These are phyloP conservation scores for Ochotona princeps DNA, from an alignment of 2,113 vertebrate species.

Conservation along the genomic window DNA sequence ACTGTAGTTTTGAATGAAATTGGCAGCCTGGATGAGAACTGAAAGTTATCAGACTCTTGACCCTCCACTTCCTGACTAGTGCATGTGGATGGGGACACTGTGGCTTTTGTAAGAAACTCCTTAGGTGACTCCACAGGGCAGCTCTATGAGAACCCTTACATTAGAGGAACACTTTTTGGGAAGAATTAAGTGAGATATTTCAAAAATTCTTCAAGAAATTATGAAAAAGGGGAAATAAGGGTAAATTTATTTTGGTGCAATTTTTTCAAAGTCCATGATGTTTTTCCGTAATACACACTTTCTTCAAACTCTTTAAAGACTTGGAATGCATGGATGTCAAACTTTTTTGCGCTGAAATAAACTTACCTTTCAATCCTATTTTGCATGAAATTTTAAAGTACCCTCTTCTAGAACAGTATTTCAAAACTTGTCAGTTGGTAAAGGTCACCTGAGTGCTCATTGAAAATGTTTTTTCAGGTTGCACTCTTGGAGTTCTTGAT, in stretches of 20 bases:
- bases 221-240: no score
- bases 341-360: no score
- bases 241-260: no score
- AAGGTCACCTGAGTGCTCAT: background rate
- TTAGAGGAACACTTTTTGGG: background rate
- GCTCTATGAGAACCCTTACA: background rate
- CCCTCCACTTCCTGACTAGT: background rate
- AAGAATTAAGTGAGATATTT: background rate
- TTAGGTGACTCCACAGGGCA: background rate
- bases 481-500: background rate
- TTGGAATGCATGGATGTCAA: no score
- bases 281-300: no score
- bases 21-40: background rate
- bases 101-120: background rate
- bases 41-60: background rate
- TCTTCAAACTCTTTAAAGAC: no score
- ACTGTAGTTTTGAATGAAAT: background rate
- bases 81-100: background rate
- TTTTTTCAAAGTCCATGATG: no score
- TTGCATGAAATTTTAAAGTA: no score
- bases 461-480: background rate
- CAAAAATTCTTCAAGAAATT: no score
- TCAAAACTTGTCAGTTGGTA: background rate
- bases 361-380: no score
- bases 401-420: background rate